A percentile compares a stretch with the other conserved stretches of the same genome.
Conservation (phyloP, 1,140 invertebrate genomes). For the Popillia japonica region DNA sequence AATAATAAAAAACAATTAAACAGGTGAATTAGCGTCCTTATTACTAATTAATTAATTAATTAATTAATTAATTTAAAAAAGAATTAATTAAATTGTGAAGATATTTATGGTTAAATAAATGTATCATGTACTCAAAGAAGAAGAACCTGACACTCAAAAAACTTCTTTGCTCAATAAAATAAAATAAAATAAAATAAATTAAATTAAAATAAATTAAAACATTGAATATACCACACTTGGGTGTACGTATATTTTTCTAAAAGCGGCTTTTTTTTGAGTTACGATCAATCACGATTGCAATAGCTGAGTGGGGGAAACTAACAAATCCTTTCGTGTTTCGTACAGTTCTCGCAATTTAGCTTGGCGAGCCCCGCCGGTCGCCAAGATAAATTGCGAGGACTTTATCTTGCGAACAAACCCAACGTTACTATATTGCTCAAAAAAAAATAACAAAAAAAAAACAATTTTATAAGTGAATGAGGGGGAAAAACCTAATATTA, state of each 20-base stretch:
- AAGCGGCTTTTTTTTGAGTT: background rate
- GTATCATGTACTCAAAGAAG: background rate
- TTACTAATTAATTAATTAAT: background rate
- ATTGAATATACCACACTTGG: too few species aligned
- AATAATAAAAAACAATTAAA: background rate
- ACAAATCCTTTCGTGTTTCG: background rate
- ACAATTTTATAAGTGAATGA: constrained; percentile 22
- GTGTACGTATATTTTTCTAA: constrained; percentile 16
- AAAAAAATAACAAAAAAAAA: too few species aligned
- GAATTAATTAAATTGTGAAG: too few species aligned
- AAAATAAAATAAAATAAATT: too few species aligned
- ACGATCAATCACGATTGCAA: background rate
- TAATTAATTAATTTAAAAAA: background rate
- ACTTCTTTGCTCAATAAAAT: background rate
- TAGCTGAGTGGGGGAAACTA: background rate
- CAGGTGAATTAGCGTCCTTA: background rate
- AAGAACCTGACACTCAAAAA: constrained; percentile 4
- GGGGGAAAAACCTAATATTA: background rate
- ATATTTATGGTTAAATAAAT: background rate
- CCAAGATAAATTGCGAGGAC: too few species aligned
- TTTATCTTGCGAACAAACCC: background rate
- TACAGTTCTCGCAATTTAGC: too few species aligned
- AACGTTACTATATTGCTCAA: constrained; percentile 26
- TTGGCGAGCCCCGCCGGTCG: too few species aligned
- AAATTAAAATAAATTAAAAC: too few species aligned